Evolutionary conservation across 1,140 invertebrate genomes (phyloP).

Genomic region (Trachymyrmex septentrionalis): DNA sequence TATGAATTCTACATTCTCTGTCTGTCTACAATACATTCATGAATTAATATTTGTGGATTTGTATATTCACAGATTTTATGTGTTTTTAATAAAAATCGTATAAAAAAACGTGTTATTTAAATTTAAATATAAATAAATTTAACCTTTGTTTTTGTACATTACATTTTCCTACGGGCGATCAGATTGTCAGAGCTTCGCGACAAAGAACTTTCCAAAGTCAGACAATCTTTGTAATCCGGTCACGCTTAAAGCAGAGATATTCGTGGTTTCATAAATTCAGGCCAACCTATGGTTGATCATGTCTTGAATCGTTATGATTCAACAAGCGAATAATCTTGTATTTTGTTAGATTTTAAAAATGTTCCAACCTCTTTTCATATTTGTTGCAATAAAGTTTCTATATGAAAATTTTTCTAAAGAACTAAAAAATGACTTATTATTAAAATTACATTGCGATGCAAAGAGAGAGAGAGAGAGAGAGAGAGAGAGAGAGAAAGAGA

Average conservation of each 20-base stretch:
- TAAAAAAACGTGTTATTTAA: background rate
- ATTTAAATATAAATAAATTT: background rate
- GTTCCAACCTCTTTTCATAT: background rate
- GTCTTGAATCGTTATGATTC: conserved; percentile 40
- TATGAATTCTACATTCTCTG: too few species aligned
- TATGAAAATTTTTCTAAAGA: background rate
- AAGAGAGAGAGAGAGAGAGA: too few species aligned
- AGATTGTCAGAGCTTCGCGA: background rate
- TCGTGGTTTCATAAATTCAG: conserved; percentile 42
- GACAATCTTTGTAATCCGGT: conserved; percentile 29
- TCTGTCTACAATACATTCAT: too few species aligned
- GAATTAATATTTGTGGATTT: background rate
- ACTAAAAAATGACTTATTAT: too few species aligned
- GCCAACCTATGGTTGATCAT: conserved; percentile 13
- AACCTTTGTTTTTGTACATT: background rate
- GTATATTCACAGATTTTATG: too few species aligned
- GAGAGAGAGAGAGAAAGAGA: too few species aligned
- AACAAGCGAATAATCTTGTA: conserved; percentile 22
- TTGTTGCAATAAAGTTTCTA: background rate
- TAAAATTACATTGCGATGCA: too few species aligned
- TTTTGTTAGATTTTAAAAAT: background rate
- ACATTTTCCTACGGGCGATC: background rate
- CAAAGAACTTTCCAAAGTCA: conserved; percentile 23
- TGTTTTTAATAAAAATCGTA: background rate
- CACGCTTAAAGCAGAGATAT: conserved; percentile 60